phyloP scores from a whole-genome alignment of 2,888 invertebrate species.

The Acleris cristana region DNA sequence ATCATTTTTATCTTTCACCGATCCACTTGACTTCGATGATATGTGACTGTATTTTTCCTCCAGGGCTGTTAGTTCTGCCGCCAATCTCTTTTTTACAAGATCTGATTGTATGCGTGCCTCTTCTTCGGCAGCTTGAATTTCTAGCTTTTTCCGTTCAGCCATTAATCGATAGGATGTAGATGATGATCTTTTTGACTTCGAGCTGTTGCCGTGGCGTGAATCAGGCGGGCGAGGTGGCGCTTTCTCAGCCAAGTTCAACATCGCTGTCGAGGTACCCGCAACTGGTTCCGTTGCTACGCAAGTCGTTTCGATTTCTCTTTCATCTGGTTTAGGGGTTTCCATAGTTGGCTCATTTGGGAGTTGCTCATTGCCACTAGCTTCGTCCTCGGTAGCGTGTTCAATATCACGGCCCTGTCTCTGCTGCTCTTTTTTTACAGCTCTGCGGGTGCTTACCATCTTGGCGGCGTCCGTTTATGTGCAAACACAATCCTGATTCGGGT shows the following conservation, averaged over 20 bases:
- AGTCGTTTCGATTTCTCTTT: background rate
- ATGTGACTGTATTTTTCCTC: background rate
- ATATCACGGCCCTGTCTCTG: too few species aligned
- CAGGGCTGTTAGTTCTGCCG: too few species aligned
- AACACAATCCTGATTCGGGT: too few species aligned
- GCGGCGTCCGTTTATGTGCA: too few species aligned
- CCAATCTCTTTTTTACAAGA: too few species aligned
- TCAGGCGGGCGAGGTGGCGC: background rate
- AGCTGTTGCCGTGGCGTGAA: conserved; percentile 5
- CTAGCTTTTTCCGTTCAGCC: background rate
- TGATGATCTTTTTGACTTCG: background rate
- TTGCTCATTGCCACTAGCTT: too few species aligned
- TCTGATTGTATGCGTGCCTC: background rate
- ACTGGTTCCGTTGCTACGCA: conserved; percentile 3
- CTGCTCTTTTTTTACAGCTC: too few species aligned
- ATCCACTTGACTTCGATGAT: background rate
- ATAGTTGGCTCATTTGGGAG: too few species aligned
- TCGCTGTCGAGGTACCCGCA: conserved; percentile 1
- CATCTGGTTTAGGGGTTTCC: background rate
- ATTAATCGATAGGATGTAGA: background rate
- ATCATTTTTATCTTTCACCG: background rate
- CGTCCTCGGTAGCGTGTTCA: too few species aligned
- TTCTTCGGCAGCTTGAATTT: conserved; percentile 2
- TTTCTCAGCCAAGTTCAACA: background rate
- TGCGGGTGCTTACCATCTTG: too few species aligned